These are phyloP conservation scores for Clarias platycephalus DNA, from an alignment of 2,797 vertebrate genomes.

Conservation along the genomic window DNA sequence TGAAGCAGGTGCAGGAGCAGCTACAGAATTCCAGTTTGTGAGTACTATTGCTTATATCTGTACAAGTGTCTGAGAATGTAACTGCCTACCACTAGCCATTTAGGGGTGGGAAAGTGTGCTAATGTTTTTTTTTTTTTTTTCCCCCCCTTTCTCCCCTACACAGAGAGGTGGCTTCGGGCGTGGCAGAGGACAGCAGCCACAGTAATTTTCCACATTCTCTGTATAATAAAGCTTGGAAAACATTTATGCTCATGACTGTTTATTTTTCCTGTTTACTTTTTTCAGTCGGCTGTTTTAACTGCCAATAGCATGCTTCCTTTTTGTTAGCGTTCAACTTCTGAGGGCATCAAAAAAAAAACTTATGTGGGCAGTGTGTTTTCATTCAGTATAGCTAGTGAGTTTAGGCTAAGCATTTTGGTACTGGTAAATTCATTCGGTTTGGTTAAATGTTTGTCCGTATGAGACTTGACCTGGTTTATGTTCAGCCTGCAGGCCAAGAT, in stretches of 20 bases:
- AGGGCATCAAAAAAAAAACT: no score
- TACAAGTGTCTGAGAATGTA: background rate
- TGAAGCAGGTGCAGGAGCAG: constrained; percentile 95
- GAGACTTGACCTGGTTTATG: background rate
- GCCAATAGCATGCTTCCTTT: background rate
- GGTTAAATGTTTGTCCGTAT: background rate
- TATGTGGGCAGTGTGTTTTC: background rate
- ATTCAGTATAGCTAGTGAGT: background rate
- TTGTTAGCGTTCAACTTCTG: no score
- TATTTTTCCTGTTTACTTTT: background rate
- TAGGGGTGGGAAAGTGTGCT: background rate
- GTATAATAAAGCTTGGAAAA: constrained; percentile 86
- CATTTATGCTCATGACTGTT: constrained; percentile 9
- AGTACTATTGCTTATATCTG: constrained; percentile 69
- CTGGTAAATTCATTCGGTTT: background rate
- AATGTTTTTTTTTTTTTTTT: background rate
- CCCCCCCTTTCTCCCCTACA: constrained; percentile 51
- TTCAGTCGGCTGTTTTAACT: background rate
- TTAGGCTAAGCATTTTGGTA: background rate
- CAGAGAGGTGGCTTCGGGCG: constrained; percentile 98
- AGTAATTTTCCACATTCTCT: constrained; percentile 82
- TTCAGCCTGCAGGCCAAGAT: background rate
- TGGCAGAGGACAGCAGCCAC: constrained; percentile 95
- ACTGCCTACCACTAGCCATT: background rate
- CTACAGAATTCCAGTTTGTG: constrained; percentile 98